These are phyloP conservation scores for Nibea coibor DNA, from an alignment of 2,113 vertebrate species.

Conservation along the genomic window DNA sequence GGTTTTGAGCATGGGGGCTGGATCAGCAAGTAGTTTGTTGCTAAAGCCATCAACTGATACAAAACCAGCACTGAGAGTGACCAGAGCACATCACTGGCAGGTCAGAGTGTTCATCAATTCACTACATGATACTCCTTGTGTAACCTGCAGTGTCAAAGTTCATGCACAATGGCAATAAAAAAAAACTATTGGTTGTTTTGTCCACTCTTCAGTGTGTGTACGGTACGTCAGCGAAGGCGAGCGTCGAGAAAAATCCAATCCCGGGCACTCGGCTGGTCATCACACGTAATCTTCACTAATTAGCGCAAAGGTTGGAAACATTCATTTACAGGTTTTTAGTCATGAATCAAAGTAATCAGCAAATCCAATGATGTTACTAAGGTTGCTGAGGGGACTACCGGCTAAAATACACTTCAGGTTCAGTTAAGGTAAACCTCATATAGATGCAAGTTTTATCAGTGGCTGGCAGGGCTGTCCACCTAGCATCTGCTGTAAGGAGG, in stretches of 20 bases:
- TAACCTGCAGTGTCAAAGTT: conserved; percentile 76
- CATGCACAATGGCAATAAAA: conserved; percentile 82
- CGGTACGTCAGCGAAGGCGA: background rate
- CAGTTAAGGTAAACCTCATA: too few relatives aligned
- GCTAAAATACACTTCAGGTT: too few relatives aligned
- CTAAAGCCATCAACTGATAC: conserved; percentile 72
- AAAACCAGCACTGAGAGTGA: conserved; percentile 73
- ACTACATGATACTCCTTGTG: conserved; percentile 51
- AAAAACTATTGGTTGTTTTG: conserved; percentile 65
- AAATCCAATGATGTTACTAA: too few relatives aligned
- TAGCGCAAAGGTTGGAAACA: background rate
- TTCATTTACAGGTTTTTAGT: background rate
- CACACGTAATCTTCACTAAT: too few relatives aligned
- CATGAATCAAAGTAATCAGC: too few relatives aligned
- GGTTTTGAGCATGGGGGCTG: conserved; percentile 63
- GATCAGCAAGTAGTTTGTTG: conserved; percentile 65
- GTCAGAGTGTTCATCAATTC: conserved; percentile 58
- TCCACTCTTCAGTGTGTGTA: conserved; percentile 43
- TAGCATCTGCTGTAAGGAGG: too few relatives aligned
- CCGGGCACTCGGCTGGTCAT: too few relatives aligned
- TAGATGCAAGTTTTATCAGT: too few relatives aligned
- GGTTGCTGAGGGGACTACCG: too few relatives aligned
- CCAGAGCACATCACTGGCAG: conserved; percentile 72
- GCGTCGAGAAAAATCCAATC: background rate
- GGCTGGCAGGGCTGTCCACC: too few relatives aligned